phyloP scores from a whole-genome alignment of 1,140 invertebrate species.

The Hermetia illucens region DNA sequence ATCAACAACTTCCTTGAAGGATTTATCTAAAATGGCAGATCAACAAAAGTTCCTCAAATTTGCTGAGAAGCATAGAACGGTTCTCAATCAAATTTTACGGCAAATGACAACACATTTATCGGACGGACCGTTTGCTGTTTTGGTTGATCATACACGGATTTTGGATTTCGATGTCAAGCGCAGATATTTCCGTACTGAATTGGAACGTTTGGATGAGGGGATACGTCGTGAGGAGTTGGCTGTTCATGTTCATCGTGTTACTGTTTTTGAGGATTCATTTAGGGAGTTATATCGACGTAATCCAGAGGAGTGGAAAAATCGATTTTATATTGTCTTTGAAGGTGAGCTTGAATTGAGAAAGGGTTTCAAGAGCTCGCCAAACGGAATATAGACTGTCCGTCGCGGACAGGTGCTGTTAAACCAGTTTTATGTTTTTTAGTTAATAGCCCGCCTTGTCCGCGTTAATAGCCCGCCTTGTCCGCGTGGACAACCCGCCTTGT shows the following conservation, averaged over 20 bases:
- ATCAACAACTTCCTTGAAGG: too few relatives aligned
- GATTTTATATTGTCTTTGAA: slow-evolving; percentile 92
- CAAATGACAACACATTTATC: slow-evolving; percentile 74
- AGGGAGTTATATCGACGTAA: slow-evolving; percentile 71
- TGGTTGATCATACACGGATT: slow-evolving; percentile 81
- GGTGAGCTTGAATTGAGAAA: slow-evolving; percentile 36
- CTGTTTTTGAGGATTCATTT: slow-evolving; percentile 88
- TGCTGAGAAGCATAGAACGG: slow-evolving; percentile 78
- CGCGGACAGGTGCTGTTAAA: too few relatives aligned
- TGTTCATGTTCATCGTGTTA: slow-evolving; percentile 71
- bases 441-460: too few relatives aligned
- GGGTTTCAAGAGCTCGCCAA: too few relatives aligned
- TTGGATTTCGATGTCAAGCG: slow-evolving; percentile 89
- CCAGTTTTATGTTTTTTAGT: too few relatives aligned
- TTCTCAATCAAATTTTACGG: slow-evolving; percentile 82
- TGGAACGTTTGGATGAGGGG: slow-evolving; percentile 67
- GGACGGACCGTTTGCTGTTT: slow-evolving; percentile 78
- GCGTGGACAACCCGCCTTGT: too few relatives aligned
- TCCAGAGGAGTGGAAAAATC: slow-evolving; percentile 85
- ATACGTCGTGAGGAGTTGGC: slow-evolving; percentile 79
- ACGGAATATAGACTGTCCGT: too few relatives aligned
- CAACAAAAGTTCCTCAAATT: slow-evolving; percentile 69
- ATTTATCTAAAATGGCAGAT: too few relatives aligned
- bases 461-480: too few relatives aligned
- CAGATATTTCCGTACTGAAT: slow-evolving; percentile 75